Evolutionary conservation across 2,888 invertebrate species (phyloP).

Genomic region (Argyresthia albistria): DNA sequence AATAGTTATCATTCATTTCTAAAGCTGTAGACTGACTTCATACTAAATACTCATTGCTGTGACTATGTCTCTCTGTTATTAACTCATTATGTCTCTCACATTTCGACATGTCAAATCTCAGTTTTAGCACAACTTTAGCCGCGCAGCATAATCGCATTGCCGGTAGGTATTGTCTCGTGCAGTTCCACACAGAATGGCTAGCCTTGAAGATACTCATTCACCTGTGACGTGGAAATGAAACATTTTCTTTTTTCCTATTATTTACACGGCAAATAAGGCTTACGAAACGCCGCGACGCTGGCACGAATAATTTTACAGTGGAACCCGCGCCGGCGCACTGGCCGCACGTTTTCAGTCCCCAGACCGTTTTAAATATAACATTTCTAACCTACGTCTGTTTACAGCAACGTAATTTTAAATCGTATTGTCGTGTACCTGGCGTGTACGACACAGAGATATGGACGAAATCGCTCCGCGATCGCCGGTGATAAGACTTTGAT

Average conservation of each 20-base stretch:
- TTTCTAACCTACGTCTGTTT: not conserved
- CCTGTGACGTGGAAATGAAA: slow-evolving; percentile 55
- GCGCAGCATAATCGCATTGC: too few relatives aligned
- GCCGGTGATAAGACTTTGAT: slow-evolving; percentile 24
- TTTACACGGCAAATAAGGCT: slow-evolving; percentile 43
- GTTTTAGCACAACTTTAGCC: too few relatives aligned
- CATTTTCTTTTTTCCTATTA: slow-evolving; percentile 45
- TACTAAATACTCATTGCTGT: too few relatives aligned
- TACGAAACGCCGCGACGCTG: slow-evolving; percentile 23
- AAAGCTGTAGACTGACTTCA: too few relatives aligned
- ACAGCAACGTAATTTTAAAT: too few relatives aligned
- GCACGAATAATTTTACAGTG: slow-evolving; percentile 31
- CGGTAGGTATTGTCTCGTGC: not conserved
- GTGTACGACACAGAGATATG: not conserved
- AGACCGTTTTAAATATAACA: not conserved
- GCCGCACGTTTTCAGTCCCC: slow-evolving; percentile 19
- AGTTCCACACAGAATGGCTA: slow-evolving; percentile 44
- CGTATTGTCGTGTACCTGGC: too few relatives aligned
- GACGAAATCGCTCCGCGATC: slow-evolving; percentile 1
- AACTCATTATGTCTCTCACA: too few relatives aligned
- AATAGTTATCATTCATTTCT: too few relatives aligned
- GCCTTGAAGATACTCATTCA: slow-evolving; percentile 56
- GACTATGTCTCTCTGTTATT: too few relatives aligned
- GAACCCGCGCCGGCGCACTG: slow-evolving; percentile 36
- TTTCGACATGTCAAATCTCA: too few relatives aligned